phyloP scores from a whole-genome alignment of 2,888 invertebrate genomes.

The Rhopalosiphum nymphaeae region DNA sequence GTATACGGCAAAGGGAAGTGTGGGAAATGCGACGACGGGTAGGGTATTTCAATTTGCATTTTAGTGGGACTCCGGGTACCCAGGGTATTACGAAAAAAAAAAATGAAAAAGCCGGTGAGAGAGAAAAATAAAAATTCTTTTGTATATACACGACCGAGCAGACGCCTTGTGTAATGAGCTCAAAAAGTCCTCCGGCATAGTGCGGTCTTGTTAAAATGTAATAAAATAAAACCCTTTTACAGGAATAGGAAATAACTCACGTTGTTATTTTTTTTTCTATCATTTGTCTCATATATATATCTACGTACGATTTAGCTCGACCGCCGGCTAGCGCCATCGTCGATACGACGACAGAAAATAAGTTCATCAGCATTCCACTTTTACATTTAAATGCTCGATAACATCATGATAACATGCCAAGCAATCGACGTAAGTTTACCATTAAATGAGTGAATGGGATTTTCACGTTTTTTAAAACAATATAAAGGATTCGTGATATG shows the following conservation, averaged over 20 bases:
- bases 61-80: slow-evolving; percentile 41
- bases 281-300: neutral
- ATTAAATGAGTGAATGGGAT: neutral
- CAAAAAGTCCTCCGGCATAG: slow-evolving; percentile 62
- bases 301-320: too few relatives aligned
- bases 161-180: slow-evolving; percentile 64
- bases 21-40: neutral
- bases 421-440: neutral
- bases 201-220: slow-evolving; percentile 64
- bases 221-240: slow-evolving; percentile 63
- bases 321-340: neutral
- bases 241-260: slow-evolving; percentile 54
- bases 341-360: neutral
- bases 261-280: slow-evolving; percentile 38
- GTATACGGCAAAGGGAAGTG: neutral
- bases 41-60: slow-evolving; percentile 63
- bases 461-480: slow-evolving; percentile 27
- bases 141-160: slow-evolving; percentile 53
- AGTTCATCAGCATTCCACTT: slow-evolving; percentile 24
- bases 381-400: neutral
- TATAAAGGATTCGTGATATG: slow-evolving; percentile 31
- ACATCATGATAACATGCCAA: neutral
- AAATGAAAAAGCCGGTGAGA: slow-evolving; percentile 26
- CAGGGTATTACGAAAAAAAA: slow-evolving; percentile 28
- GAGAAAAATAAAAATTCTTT: slow-evolving; percentile 53